Evolutionary conservation across 2,797 vertebrate species (phyloP).

Genomic region (Catostomus latipinnis): DNA sequence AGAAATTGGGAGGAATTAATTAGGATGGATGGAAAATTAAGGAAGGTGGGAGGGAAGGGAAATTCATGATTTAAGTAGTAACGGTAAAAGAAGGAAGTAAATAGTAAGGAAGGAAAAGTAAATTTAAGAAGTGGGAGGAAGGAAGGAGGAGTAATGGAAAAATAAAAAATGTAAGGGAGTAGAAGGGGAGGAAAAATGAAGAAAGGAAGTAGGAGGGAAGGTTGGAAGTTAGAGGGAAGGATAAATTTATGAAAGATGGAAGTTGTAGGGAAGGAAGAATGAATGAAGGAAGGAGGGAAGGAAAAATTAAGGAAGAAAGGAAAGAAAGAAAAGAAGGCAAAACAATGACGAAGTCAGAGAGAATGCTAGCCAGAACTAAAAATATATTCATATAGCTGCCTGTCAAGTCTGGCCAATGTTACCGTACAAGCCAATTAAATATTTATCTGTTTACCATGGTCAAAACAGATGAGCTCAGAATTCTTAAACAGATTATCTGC

Average conservation of each 20-base stretch:
- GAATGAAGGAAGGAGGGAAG: not conserved
- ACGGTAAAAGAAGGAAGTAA: too few species aligned
- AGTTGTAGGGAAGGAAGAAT: not conserved
- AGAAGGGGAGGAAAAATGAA: not conserved
- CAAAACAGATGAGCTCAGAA: constrained; percentile 39
- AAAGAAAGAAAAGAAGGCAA: not conserved
- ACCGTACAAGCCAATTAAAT: constrained; percentile 42
- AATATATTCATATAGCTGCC: constrained; percentile 4
- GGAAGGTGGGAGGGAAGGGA: not conserved
- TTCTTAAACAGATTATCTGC: constrained; percentile 43
- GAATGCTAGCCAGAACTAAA: not conserved
- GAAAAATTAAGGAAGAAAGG: not conserved
- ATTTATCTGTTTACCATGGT: constrained; percentile 47
- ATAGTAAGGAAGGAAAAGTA: too few species aligned
- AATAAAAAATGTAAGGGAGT: too few species aligned
- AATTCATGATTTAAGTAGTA: too few species aligned
- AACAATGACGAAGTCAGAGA: not conserved
- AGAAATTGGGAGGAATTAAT: not conserved
- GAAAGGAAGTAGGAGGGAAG: not conserved
- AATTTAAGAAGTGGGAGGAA: too few species aligned
- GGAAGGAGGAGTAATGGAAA: not conserved
- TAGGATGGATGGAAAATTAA: not conserved
- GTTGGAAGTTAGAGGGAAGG: not conserved
- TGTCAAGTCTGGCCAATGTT: constrained; percentile 28
- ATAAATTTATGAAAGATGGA: not conserved